These are phyloP conservation scores for Neofelis nebulosa DNA, from an alignment of 2,113 vertebrate species.

Conservation along the genomic window DNA sequence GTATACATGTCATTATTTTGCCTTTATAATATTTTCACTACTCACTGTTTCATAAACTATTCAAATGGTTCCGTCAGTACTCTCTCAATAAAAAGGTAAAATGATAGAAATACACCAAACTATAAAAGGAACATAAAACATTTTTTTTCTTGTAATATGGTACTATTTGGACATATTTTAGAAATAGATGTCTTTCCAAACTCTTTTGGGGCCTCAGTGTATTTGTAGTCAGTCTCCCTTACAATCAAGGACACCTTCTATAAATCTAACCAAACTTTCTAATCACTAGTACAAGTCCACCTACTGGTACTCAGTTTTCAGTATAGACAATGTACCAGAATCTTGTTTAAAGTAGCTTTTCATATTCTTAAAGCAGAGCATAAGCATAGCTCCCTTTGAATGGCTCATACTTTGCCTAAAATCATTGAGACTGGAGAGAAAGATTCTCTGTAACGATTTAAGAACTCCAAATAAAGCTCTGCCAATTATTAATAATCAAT, in stretches of 20 bases:
- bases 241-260: conserved; percentile 1
- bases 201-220: not conserved
- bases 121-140: not conserved
- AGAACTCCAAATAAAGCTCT: not conserved
- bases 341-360: conserved; percentile 3
- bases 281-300: not conserved
- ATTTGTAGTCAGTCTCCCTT: not conserved
- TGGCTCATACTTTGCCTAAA: not conserved
- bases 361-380: not conserved
- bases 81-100: not conserved
- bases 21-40: not conserved
- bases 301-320: not conserved
- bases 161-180: not conserved
- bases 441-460: not conserved
- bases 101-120: not conserved
- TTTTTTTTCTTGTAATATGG: not conserved
- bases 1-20: conserved; percentile 27
- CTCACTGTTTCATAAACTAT: not conserved
- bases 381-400: not conserved
- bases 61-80: not conserved
- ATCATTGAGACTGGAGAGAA: not conserved
- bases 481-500: not conserved
- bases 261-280: conserved; percentile 16
- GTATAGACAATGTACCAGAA: not conserved
- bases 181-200: not conserved